A percentile compares a stretch with the other conserved stretches of the same genome.
phyloP scores from a whole-genome alignment of 1,140 invertebrate genomes.

The Zaprionus inermis region DNA sequence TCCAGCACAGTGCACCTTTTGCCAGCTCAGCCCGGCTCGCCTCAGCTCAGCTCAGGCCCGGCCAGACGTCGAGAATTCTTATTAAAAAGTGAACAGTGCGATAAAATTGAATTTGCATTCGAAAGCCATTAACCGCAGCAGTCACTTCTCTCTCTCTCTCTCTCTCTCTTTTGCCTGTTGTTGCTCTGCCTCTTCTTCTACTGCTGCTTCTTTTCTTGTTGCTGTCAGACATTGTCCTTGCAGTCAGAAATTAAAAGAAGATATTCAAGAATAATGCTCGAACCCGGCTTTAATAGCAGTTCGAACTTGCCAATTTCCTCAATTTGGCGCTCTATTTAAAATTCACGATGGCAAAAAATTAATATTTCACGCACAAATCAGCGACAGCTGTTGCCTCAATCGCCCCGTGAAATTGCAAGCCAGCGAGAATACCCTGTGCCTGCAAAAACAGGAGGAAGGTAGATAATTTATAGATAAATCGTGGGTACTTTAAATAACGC shows the following conservation, averaged over 20 bases:
- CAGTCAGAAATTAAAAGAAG: constrained; percentile 58
- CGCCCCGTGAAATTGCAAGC: not conserved
- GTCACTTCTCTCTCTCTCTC: constrained; percentile 50
- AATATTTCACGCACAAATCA: constrained; percentile 68
- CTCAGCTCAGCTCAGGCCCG: not conserved
- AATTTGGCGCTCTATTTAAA: constrained; percentile 35
- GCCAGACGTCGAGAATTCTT: constrained; percentile 67
- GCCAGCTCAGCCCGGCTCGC: constrained; percentile 18
- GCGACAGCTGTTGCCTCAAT: constrained; percentile 51
- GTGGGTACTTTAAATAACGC: no score
- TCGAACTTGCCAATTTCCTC: constrained; percentile 37
- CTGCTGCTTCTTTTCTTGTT: constrained; percentile 30
- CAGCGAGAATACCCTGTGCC: not conserved
- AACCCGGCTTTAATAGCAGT: constrained; percentile 56
- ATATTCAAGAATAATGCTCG: constrained; percentile 34
- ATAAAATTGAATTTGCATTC: constrained; percentile 84
- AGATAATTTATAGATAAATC: no score
- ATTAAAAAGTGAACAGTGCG: constrained; percentile 84
- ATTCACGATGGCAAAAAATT: constrained; percentile 42
- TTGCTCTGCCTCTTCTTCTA: constrained; percentile 22
- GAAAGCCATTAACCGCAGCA: constrained; percentile 84
- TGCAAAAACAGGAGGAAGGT: not conserved
- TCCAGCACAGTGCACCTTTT: constrained; percentile 79
- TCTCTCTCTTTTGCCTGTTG: not conserved
- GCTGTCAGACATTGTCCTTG: constrained; percentile 50